Base-by-base conservation (phyloP, 2,113 vertebrate species). In the Misgurnus anguillicaudatus region DNA sequence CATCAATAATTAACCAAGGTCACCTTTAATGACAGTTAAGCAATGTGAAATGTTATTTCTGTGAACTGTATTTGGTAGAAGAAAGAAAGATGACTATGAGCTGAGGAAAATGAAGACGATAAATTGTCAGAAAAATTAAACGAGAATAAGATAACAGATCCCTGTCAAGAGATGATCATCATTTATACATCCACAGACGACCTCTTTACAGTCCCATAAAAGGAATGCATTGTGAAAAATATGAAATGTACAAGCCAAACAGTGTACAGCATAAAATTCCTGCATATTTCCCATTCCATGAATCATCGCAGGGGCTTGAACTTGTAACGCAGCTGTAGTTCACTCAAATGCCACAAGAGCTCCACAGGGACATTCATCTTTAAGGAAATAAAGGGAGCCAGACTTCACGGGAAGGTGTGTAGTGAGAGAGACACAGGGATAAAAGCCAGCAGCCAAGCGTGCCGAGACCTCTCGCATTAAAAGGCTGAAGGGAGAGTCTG, bases 1-100 rank as follows among this genome's bases (percentile, higher is more conserved):
- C 9, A 81, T 85, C 65, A 81, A 85, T 85, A 83, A 83, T 75
- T 82, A 80, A 80, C 31, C 79, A 83, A 79, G 81, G 84, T 81
- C 78, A 82, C 51, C 42, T 85, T 78, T 80, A 83, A 83, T 81
- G 81, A 82, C 60, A 2, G 38, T 13, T 5, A 74, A 58, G 62
- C 53, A 60, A 65, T 45, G 63, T 36, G 21, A 76, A 76, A 45
- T 66, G 78, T 85, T 79, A 82, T 83, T 78, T 71, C 81, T 80
- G 78, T 11, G 64, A 10, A 61, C 24, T 55, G 60, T 48, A 70
- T 48, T 53, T 55, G 4, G 2, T 39, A 24, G 19, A 65, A 65
- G 48, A 8, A 9, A 65, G 48, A 68, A 24, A 38, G 51, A 6
- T 6, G 36, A 31, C 36, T 14, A n/a, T n/a, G 48, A 61, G 39